Conservation (phyloP, 2,888 invertebrate genomes). For the Biston betularia region DNA sequence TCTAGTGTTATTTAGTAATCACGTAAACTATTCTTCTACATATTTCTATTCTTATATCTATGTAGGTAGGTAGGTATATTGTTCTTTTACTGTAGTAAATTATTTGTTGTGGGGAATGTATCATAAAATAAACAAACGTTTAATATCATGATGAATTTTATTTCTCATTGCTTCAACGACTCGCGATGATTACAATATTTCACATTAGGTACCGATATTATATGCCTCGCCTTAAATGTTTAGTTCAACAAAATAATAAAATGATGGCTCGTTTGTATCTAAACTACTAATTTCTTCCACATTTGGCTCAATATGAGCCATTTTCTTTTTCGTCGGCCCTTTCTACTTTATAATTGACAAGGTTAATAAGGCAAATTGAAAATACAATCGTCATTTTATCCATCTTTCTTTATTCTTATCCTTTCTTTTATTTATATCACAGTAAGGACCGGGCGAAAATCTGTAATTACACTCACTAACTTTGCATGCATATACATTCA, state of each 20-base stretch:
- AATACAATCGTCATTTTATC: conserved; percentile 63
- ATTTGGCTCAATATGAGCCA: conserved; percentile 85
- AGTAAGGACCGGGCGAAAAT: conserved; percentile 85
- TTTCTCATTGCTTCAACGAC: conserved; percentile 76
- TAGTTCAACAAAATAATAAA: conserved; percentile 67
- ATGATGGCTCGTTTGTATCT: conserved; percentile 78
- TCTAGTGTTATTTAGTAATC: background rate
- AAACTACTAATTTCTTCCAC: conserved; percentile 76
- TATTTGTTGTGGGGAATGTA: conserved; percentile 10
- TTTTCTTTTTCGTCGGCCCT: conserved; percentile 79
- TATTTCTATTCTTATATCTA: too few relatives aligned
- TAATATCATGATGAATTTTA: conserved; percentile 79
- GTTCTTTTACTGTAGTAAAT: background rate
- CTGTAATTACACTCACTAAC: conserved; percentile 78
- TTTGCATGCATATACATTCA: conserved; percentile 79
- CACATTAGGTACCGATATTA: conserved; percentile 61
- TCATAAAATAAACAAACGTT: conserved; percentile 62
- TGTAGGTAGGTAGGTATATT: too few relatives aligned
- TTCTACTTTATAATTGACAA: conserved; percentile 69
- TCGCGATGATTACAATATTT: conserved; percentile 67
- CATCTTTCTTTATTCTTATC: conserved; percentile 62
- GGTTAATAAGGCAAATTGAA: conserved; percentile 68
- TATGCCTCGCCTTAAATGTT: conserved; percentile 63
- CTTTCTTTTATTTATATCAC: conserved; percentile 77
- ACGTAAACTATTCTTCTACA: background rate